Evolutionary conservation across 2,113 vertebrate genomes (phyloP), one percentile per base, ranked within the genome.

Genomic region (Acanthisitta chloris): DNA sequence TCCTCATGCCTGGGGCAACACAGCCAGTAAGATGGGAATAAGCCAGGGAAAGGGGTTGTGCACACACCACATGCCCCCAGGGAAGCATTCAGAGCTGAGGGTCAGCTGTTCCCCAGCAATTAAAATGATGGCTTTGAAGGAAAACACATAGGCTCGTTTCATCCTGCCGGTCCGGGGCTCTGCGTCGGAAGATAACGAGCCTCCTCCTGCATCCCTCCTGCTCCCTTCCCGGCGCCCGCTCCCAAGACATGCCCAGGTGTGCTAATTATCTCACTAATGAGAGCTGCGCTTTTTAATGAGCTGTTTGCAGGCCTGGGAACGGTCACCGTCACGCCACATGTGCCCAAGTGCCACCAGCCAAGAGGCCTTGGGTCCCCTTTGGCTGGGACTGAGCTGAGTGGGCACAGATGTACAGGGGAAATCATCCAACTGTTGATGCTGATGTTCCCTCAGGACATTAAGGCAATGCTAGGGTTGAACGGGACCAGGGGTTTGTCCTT

Each of bases 191-290:
- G 86, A 95, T 96, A 97, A 96, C 11, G 20, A 97, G 91, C 67
- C 52, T 81, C 51, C 54, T 61, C 43, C 69, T 33, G 33, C 67
- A 70, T 28, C 42, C 33, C 81, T 88, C 55, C 86, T 77, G 65
- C 79, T 21, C 79, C 78, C 64, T 82, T 91, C 49, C n/a, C 9
- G 4, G 31, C 6, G 7, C 40, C 77, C 0, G 13, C 57, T 94
- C 90, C 87, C 81, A 81, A 92, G 83, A 45, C 88, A 92, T 62
- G 48, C 93, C 94, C 88, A 87, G 79, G 88, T 90, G 83, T 84
- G 78, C 90, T 96, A 92, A 96, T 97, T 96, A 93, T 64, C 78
- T 73, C 36, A 57, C 92, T 97, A 96, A 96, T 94, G 91, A 96
- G 95, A 89, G 71, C 8, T 77, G 72, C 0, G 3, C 51, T 67